phyloP scores from a whole-genome alignment of 1,140 invertebrate species.

The Cephus cinctus region DNA sequence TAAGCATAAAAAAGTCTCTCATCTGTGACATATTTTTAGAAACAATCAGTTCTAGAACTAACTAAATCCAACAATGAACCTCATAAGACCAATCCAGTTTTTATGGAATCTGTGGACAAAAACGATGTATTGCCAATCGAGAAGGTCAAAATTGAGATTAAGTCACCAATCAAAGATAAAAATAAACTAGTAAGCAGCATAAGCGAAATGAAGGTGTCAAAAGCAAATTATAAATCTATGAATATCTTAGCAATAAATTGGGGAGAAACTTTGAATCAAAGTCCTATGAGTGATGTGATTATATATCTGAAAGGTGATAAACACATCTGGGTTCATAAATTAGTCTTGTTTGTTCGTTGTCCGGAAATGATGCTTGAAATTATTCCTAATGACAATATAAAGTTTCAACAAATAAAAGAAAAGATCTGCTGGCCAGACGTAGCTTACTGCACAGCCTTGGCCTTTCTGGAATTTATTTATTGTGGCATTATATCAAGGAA shows the following conservation, averaged over 20 bases:
- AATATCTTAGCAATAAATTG: slow-evolving; percentile 36
- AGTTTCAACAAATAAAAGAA: slow-evolving; percentile 28
- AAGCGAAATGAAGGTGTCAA: slow-evolving; percentile 8
- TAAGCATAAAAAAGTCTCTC: background rate
- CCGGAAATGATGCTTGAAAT: slow-evolving; percentile 46
- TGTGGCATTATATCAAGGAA: slow-evolving; percentile 39
- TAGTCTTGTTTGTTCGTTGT: slow-evolving; percentile 50
- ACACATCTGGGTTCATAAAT: slow-evolving; percentile 48
- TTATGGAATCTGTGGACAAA: slow-evolving; percentile 12
- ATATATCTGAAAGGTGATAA: slow-evolving; percentile 40
- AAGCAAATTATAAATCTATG: slow-evolving; percentile 18
- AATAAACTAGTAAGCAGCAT: background rate
- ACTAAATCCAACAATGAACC: too few relatives aligned
- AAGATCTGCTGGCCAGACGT: slow-evolving; percentile 38
- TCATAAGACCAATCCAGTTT: background rate
- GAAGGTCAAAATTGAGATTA: slow-evolving; percentile 13
- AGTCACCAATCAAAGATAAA: slow-evolving; percentile 8
- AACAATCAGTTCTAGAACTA: too few relatives aligned
- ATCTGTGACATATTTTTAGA: too few relatives aligned
- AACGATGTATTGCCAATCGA: slow-evolving; percentile 5
- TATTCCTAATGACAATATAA: slow-evolving; percentile 25
- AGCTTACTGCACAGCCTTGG: slow-evolving; percentile 36
- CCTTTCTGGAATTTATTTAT: slow-evolving; percentile 53
- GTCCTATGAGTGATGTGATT: slow-evolving; percentile 48
- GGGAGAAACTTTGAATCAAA: slow-evolving; percentile 42